A percentile compares a stretch with the other conserved stretches of the same genome.
Evolutionary conservation across 1,140 invertebrate genomes (phyloP).

Genomic region (Eumeta japonica): DNA sequence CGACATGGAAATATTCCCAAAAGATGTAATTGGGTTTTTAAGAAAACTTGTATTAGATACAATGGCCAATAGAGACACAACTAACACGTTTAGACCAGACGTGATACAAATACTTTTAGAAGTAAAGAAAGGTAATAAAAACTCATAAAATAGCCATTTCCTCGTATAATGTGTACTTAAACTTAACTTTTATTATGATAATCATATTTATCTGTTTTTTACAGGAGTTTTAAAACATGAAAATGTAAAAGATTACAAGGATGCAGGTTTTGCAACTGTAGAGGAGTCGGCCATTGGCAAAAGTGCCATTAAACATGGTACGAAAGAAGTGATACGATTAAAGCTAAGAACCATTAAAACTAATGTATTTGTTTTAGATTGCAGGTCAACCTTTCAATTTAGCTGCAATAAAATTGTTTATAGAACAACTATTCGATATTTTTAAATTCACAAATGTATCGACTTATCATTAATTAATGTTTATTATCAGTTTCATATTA

Average conservation of each 20-base stretch:
- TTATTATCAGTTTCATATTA: no score
- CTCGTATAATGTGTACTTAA: background rate
- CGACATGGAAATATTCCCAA: background rate
- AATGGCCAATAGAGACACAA: background rate
- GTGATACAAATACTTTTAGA: background rate
- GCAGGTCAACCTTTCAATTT: no score
- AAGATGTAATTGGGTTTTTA: background rate
- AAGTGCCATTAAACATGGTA: constrained; percentile 12
- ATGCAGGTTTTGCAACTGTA: constrained; percentile 34
- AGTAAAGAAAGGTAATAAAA: background rate
- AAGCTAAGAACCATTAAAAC: no score
- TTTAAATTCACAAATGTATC: no score
- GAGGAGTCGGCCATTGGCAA: constrained; percentile 37
- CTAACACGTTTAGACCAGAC: background rate
- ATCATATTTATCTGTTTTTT: background rate
- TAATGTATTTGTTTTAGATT: no score
- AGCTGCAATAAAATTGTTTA: no score
- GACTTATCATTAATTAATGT: no score
- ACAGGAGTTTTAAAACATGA: background rate
- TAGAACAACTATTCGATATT: no score
- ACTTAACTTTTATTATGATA: background rate
- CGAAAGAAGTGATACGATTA: no score
- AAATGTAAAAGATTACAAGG: constrained; percentile 3
- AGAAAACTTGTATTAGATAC: background rate
- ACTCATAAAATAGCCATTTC: background rate